These are phyloP conservation scores for Gopherus evgoodei DNA, from an alignment of 2,113 vertebrate species.

Conservation along the genomic window DNA sequence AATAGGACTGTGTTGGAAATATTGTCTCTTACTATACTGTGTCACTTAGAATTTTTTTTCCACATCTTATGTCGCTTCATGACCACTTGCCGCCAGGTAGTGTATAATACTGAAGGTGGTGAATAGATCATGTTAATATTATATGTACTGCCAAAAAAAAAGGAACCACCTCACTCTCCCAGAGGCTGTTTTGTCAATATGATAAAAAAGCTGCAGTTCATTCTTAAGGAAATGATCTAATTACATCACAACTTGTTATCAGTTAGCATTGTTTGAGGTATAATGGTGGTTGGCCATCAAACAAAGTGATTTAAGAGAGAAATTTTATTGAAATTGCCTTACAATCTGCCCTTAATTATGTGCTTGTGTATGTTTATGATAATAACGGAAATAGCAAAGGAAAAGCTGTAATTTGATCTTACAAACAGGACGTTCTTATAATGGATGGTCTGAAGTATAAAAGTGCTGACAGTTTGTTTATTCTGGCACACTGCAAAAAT, in stretches of 20 bases:
- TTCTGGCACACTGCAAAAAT: slow-evolving; percentile 49
- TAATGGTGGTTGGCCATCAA: slow-evolving; percentile 56
- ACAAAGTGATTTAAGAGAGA: slow-evolving; percentile 20
- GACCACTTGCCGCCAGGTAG: neutral
- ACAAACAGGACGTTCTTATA: slow-evolving; percentile 71
- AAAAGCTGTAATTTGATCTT: slow-evolving; percentile 61
- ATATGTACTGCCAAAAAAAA: neutral
- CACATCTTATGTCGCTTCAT: neutral
- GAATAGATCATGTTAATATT: slow-evolving; percentile 27
- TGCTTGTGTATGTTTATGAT: slow-evolving; percentile 47
- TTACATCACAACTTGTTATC: slow-evolving; percentile 65
- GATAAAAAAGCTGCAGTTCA: slow-evolving; percentile 54
- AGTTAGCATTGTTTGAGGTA: slow-evolving; percentile 67
- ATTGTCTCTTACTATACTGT: neutral
- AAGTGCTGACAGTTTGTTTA: slow-evolving; percentile 73
- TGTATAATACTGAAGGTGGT: neutral
- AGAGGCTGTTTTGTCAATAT: neutral
- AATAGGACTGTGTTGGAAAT: neutral
- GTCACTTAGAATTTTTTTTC: neutral
- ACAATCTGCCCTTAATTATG: neutral
- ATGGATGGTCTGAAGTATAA: slow-evolving; percentile 65
- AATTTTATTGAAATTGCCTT: slow-evolving; percentile 22
- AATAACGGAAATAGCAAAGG: slow-evolving; percentile 58
- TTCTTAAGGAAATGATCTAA: slow-evolving; percentile 74
- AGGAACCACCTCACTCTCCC: neutral